Percentiles rank a stretch among this genome's conserved stretches.
phyloP scores from a whole-genome alignment of 2,888 invertebrate species.

The Sphaeridia pumilis region DNA sequence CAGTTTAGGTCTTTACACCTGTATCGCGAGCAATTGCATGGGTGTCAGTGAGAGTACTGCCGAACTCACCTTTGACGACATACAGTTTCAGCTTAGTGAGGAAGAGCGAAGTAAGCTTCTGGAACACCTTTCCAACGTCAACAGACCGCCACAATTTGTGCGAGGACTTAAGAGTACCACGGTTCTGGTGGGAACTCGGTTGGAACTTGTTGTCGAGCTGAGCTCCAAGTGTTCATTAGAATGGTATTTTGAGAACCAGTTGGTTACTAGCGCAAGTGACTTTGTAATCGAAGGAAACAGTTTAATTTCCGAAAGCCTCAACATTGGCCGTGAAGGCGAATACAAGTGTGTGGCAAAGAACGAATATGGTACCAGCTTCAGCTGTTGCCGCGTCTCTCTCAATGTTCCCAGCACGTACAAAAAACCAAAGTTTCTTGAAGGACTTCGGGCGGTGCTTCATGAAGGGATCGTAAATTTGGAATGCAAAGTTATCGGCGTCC shows the following conservation, averaged over 20 bases:
- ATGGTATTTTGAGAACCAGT: slow-evolving; percentile 81
- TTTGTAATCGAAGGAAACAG: slow-evolving; percentile 40
- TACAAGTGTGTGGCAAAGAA: slow-evolving; percentile 86
- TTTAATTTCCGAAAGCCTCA: slow-evolving; percentile 59
- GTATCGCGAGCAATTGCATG: slow-evolving; percentile 81
- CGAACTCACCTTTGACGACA: slow-evolving; percentile 78
- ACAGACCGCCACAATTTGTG: slow-evolving; percentile 61
- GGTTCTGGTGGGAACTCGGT: slow-evolving; percentile 68
- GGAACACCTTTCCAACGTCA: slow-evolving; percentile 41
- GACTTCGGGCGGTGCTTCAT: slow-evolving; percentile 68
- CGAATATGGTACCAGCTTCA: slow-evolving; percentile 77
- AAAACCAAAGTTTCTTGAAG: slow-evolving; percentile 75
- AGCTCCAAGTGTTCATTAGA: slow-evolving; percentile 60
- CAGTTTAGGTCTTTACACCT: slow-evolving; percentile 70
- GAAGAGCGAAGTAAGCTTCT: slow-evolving; percentile 67
- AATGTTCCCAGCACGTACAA: slow-evolving; percentile 78
- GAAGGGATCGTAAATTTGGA: slow-evolving; percentile 83
- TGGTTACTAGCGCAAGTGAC: slow-evolving; percentile 44
- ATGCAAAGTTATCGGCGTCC: slow-evolving; percentile 50
- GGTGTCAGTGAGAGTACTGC: slow-evolving; percentile 76
- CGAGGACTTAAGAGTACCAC: slow-evolving; percentile 70
- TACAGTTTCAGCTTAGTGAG: slow-evolving; percentile 75
- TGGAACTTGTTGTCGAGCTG: slow-evolving; percentile 71
- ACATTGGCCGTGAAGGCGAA: slow-evolving; percentile 68
- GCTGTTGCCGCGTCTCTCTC: slow-evolving; percentile 72